Percentiles rank a stretch among this genome's conserved stretches.
phyloP scores from a whole-genome alignment of 2,888 invertebrate species.

The Tachina lurida region DNA sequence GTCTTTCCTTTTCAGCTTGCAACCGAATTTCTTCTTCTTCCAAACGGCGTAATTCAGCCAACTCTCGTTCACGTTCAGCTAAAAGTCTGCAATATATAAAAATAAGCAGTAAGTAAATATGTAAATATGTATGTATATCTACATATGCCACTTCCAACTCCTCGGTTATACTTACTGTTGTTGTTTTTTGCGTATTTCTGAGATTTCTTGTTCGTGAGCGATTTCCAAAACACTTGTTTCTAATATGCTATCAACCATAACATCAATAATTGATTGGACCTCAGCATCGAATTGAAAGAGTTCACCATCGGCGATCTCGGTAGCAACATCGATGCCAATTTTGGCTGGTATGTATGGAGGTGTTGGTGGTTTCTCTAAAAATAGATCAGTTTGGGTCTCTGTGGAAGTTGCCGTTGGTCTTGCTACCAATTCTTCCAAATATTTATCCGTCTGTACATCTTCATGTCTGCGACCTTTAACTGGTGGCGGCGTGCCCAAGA shows the following conservation, averaged over 20 bases:
- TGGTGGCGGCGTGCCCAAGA: constrained; percentile 83
- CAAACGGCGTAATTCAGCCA: constrained; percentile 91
- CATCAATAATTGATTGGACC: constrained; percentile 94
- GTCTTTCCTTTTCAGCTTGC: constrained; percentile 88
- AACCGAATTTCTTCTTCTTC: constrained; percentile 90
- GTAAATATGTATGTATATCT: background rate
- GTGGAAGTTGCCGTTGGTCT: constrained; percentile 90
- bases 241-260: constrained; percentile 93
- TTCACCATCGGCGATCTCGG: constrained; percentile 95
- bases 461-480: constrained; percentile 93
- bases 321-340: constrained; percentile 90
- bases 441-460: constrained; percentile 94
- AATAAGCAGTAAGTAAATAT: background rate
- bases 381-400: constrained; percentile 94
- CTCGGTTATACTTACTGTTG: constrained; percentile 77
- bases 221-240: constrained; percentile 95
- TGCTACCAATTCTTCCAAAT: constrained; percentile 92
- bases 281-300: constrained; percentile 97
- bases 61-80: constrained; percentile 89
- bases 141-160: background rate
- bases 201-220: constrained; percentile 95
- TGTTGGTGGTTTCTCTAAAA: constrained; percentile 91
- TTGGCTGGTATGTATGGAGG: constrained; percentile 91
- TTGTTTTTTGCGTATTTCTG: constrained; percentile 89
- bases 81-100: constrained; percentile 76